Conservation (phyloP, 2,797 vertebrate species). For the Microctenopoma stevenorrisi region DNA sequence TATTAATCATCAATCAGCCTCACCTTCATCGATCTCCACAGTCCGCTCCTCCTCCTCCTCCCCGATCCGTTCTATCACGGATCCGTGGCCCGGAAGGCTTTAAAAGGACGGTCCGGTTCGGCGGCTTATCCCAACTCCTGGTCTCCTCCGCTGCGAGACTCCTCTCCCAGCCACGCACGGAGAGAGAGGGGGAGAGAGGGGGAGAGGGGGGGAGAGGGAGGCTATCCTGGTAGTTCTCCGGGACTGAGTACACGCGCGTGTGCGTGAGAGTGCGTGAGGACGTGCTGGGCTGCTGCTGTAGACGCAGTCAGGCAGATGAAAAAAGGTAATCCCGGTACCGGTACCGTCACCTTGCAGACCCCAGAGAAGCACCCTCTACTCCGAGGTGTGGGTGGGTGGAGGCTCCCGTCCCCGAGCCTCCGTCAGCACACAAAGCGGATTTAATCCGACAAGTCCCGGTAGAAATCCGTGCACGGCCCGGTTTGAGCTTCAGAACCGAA, state of each 20-base stretch:
- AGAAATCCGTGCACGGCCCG: constrained; percentile 12
- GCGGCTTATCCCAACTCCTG: constrained; percentile 49
- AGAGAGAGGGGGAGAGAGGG: no score
- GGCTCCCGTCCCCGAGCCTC: constrained; percentile 1
- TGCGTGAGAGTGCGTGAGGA: not conserved
- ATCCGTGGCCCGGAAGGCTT: not conserved
- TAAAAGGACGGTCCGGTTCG: constrained; percentile 15
- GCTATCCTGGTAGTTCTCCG: constrained; percentile 32
- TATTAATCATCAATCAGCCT: constrained; percentile 53
- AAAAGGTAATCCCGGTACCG: constrained; percentile 42
- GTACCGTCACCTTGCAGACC: constrained; percentile 32
- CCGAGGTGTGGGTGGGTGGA: constrained; percentile 12
- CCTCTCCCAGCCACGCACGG: constrained; percentile 10
- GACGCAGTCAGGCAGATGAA: constrained; percentile 9
- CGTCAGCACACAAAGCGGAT: no score
- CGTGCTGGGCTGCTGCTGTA: constrained; percentile 14
- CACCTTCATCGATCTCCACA: constrained; percentile 63
- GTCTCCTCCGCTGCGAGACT: constrained; percentile 9
- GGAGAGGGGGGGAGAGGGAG: not conserved
- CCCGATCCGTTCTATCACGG: constrained; percentile 33
- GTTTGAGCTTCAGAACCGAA: constrained; percentile 1
- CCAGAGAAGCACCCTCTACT: constrained; percentile 14
- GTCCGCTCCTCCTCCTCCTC: constrained; percentile 6
- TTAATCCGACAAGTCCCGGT: not conserved
- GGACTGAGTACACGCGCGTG: not conserved